Percentiles rank a stretch among this genome's conserved stretches.
phyloP scores from a whole-genome alignment of 2,888 invertebrate species.

The Tipula lateralis region DNA sequence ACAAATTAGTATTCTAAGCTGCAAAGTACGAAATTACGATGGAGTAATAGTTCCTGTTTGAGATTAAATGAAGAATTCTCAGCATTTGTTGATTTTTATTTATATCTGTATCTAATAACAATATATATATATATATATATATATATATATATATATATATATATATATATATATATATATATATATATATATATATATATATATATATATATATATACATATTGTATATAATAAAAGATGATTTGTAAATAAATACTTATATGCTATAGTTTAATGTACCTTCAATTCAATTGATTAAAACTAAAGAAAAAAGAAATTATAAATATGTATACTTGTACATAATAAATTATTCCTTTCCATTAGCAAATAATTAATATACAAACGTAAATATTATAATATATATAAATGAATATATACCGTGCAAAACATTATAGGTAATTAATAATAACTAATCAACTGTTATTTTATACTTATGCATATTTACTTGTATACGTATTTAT shows the following conservation, averaged over 20 bases:
- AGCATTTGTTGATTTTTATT: no score
- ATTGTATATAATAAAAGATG: no score
- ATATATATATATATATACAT: no score
- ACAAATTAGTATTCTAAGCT: not conserved
- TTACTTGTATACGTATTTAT: not conserved
- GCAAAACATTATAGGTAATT: not conserved
- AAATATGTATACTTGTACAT: not conserved
- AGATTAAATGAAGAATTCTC: no score
- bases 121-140: no score
- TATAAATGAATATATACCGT: not conserved
- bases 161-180: no score
- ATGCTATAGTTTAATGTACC: not conserved
- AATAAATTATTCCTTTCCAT: not conserved
- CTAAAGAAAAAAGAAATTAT: not conserved
- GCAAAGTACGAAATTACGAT: not conserved
- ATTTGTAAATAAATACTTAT: no score
- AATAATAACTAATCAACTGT: constrained; percentile 5
- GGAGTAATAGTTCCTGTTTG: no score
- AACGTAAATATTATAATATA: not conserved
- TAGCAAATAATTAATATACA: constrained; percentile 15
- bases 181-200: no score
- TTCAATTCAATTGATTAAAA: not conserved
- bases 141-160: no score
- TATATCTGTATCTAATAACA: no score
- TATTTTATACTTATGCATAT: not conserved